A percentile compares a stretch with the other conserved stretches of the same genome.
phyloP scores from a whole-genome alignment of 2,113 vertebrate species.

The Spermophilus dauricus region DNA sequence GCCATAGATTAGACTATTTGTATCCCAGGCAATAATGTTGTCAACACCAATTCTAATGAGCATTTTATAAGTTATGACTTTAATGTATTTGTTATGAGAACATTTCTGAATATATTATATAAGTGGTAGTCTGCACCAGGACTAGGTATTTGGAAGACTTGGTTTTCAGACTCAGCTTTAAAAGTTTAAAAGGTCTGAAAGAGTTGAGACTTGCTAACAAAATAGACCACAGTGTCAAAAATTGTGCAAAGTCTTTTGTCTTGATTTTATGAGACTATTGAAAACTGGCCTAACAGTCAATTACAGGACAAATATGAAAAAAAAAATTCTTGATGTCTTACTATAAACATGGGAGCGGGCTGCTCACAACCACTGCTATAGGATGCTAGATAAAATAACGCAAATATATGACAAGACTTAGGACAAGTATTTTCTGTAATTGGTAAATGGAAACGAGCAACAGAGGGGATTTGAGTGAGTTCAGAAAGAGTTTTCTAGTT shows the following conservation, averaged over 20 bases:
- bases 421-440: background rate
- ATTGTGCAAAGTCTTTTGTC: background rate
- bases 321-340: background rate
- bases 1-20: constrained; percentile 60
- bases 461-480: background rate
- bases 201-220: constrained; percentile 32
- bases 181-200: background rate
- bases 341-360: background rate
- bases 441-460: constrained; percentile 37
- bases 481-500: constrained; percentile 38
- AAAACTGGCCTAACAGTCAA: constrained; percentile 26
- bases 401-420: background rate
- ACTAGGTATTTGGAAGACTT: constrained; percentile 54
- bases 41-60: constrained; percentile 62
- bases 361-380: background rate
- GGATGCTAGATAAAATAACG: background rate
- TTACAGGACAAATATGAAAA: constrained; percentile 25
- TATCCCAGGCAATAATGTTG: constrained; percentile 55
- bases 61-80: constrained; percentile 73
- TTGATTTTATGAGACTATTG: background rate
- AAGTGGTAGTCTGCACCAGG: background rate
- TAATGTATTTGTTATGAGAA: constrained; percentile 74
- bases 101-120: constrained; percentile 28
- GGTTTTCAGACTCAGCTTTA: constrained; percentile 60
- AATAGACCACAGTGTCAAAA: background rate